These are phyloP conservation scores for Liposcelis brunnea DNA, from an alignment of 2,888 invertebrate genomes.

Conservation along the genomic window DNA sequence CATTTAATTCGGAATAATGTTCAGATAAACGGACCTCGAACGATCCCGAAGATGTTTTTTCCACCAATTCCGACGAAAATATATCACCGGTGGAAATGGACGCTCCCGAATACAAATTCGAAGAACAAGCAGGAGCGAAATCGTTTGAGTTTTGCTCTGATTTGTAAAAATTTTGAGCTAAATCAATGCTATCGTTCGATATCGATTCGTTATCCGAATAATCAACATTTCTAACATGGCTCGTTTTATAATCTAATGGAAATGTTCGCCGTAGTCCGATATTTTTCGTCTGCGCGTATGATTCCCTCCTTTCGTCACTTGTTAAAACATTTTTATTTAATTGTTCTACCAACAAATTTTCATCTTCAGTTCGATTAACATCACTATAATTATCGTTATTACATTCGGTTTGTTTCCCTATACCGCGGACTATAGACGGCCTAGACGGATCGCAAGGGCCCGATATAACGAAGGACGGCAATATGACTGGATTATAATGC, in stretches of 20 bases:
- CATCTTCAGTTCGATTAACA: too few relatives aligned
- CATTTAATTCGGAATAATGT: conserved; percentile 61
- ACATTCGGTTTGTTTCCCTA: conserved; percentile 44
- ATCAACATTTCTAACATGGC: too few relatives aligned
- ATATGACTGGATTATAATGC: conserved; percentile 21
- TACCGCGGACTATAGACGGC: conserved; percentile 67
- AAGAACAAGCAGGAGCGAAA: neutral
- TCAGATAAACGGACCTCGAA: conserved; percentile 40
- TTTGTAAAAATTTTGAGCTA: too few relatives aligned
- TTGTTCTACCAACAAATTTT: neutral
- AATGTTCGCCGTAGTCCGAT: conserved; percentile 13
- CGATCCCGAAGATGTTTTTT: conserved; percentile 24
- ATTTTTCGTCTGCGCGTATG: conserved; percentile 12
- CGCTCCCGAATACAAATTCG: conserved; percentile 1
- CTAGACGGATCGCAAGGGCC: conserved; percentile 46
- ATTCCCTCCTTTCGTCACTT: conserved; percentile 11
- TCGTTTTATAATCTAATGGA: conserved; percentile 10
- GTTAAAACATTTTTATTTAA: neutral
- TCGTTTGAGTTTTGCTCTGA: too few relatives aligned
- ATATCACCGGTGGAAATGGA: conserved; percentile 12
- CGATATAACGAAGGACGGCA: conserved; percentile 44
- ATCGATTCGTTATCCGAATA: too few relatives aligned
- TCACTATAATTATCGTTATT: conserved; percentile 2
- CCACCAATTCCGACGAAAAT: conserved; percentile 18
- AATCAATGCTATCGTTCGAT: too few relatives aligned